Conservation (phyloP, 2,113 vertebrate genomes). For the Lepidothrix coronata region DNA sequence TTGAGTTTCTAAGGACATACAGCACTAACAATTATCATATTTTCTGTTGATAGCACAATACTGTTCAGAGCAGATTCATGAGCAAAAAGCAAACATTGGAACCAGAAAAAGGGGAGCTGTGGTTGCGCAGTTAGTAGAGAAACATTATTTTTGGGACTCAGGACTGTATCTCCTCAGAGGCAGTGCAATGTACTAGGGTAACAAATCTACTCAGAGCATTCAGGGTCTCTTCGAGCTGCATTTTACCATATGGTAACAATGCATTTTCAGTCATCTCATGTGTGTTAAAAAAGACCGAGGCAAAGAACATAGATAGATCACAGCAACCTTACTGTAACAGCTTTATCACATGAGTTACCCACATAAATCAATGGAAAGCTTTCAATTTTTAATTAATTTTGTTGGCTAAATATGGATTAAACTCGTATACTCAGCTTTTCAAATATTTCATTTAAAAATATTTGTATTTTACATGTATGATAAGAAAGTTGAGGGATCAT, state of each 20-base stretch:
- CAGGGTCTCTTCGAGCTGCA: not conserved
- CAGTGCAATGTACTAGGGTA: not conserved
- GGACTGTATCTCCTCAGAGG: not conserved
- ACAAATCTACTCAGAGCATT: not conserved
- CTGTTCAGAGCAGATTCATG: not conserved
- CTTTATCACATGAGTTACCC: not conserved
- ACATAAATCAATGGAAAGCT: not conserved
- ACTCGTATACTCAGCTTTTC: not conserved
- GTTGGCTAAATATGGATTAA: not conserved
- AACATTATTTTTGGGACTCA: not conserved
- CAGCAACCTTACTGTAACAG: not conserved
- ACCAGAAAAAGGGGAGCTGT: not conserved
- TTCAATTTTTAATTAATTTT: not conserved
- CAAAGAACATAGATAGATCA: not conserved
- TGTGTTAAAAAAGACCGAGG: not conserved
- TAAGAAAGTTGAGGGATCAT: not conserved
- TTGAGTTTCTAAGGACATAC: not conserved
- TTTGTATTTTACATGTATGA: not conserved
- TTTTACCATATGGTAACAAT: not conserved
- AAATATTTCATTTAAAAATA: not conserved
- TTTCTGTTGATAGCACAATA: not conserved
- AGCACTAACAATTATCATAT: not conserved
- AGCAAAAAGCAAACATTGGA: not conserved
- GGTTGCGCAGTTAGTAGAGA: not conserved
- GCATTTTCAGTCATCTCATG: not conserved